Percentiles rank a stretch among this genome's conserved stretches.
Evolutionary conservation across 1,140 invertebrate species (phyloP).

Genomic region (Aphelinus certus): DNA sequence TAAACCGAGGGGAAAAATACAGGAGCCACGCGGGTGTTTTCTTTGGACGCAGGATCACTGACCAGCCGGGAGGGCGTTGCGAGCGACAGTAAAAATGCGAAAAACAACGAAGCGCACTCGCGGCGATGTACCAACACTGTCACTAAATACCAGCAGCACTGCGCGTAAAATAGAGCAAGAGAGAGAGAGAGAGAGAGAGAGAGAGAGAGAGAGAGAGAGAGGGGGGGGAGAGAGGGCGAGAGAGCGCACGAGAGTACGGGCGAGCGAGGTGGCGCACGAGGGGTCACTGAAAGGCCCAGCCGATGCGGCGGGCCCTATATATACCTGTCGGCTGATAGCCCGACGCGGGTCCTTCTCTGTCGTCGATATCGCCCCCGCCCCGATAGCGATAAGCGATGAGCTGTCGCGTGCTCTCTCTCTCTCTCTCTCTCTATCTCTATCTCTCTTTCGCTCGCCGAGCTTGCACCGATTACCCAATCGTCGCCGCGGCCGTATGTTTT

Average conservation of each 20-base stretch:
- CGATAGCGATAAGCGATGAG: slow-evolving; percentile 54
- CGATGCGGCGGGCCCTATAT: slow-evolving; percentile 40
- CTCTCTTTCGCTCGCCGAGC: no score
- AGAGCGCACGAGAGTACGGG: slow-evolving; percentile 39
- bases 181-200: slow-evolving; percentile 12
- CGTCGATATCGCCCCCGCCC: slow-evolving; percentile 61
- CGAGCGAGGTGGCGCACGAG: not conserved
- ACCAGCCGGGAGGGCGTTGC: no score
- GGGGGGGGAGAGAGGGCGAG: not conserved
- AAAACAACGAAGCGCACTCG: slow-evolving; percentile 7
- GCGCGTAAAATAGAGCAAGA: not conserved
- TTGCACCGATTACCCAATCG: no score
- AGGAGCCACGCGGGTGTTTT: no score
- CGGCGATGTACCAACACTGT: not conserved
- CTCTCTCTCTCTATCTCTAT: no score
- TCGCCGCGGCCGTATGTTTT: no score
- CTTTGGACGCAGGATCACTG: not conserved
- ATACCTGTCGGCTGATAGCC: slow-evolving; percentile 59
- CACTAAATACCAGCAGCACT: not conserved
- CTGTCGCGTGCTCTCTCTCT: no score
- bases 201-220: slow-evolving; percentile 23
- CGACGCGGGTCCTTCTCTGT: slow-evolving; percentile 50
- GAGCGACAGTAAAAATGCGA: not conserved
- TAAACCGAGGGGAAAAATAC: no score
- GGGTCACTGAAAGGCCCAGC: slow-evolving; percentile 47